These are phyloP conservation scores for Tiphia femorata DNA, from an alignment of 2,888 invertebrate genomes.

Conservation along the genomic window DNA sequence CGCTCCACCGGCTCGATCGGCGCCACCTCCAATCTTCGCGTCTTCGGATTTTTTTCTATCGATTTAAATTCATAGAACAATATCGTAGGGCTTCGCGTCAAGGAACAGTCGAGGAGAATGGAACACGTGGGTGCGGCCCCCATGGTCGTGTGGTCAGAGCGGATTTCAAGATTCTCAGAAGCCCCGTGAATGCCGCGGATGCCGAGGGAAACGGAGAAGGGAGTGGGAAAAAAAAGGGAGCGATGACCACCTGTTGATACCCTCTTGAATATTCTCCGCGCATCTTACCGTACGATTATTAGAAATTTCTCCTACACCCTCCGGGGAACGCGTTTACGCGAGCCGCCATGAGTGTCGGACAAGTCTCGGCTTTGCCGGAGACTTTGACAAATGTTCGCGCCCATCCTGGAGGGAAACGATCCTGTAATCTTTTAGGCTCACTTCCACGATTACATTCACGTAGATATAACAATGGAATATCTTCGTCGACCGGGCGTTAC, in stretches of 20 bases:
- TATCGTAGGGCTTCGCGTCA: no score
- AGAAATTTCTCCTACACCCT: slow-evolving; percentile 24
- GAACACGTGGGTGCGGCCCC: no score
- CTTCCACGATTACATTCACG: no score
- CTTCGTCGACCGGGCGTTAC: no score
- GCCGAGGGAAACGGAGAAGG: slow-evolving; percentile 23
- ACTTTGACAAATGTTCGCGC: no score
- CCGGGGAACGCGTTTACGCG: background rate
- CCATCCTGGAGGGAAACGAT: background rate
- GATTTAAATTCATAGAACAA: no score
- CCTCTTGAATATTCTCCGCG: slow-evolving; percentile 51
- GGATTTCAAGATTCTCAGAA: slow-evolving; percentile 27
- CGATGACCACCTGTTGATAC: slow-evolving; percentile 60
- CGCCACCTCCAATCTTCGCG: no score
- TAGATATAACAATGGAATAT: no score
- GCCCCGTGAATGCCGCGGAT: slow-evolving; percentile 33
- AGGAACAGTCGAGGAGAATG: no score
- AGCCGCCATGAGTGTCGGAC: background rate
- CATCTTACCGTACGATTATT: slow-evolving; percentile 46
- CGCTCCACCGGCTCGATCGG: no score
- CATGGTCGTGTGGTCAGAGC: background rate
- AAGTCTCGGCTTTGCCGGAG: background rate
- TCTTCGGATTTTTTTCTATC: no score
- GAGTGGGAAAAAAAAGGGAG: slow-evolving; percentile 39
- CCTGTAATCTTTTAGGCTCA: no score